phyloP scores from a whole-genome alignment of 2,797 vertebrate genomes.

The Leptodactylus fallax region DNA sequence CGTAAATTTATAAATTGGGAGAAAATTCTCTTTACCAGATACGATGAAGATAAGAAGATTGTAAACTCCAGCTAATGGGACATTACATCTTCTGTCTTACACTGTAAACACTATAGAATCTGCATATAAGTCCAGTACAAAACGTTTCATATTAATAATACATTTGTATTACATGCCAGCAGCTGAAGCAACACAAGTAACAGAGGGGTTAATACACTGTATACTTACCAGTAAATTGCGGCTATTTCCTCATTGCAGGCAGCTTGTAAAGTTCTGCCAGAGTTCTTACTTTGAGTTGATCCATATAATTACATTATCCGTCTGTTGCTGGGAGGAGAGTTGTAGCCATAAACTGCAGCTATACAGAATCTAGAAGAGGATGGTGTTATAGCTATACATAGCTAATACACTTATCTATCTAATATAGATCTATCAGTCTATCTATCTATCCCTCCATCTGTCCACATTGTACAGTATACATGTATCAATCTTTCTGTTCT shows the following conservation, averaged over 20 bases:
- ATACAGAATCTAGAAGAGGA: too few species aligned
- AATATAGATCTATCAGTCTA: not conserved
- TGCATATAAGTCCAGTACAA: not conserved
- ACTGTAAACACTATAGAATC: not conserved
- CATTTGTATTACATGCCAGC: not conserved
- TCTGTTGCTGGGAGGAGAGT: not conserved
- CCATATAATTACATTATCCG: conserved; percentile 14
- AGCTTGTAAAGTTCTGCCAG: conserved; percentile 17
- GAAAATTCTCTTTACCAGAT: too few species aligned
- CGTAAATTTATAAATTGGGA: too few species aligned
- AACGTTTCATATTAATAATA: not conserved
- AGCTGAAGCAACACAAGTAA: not conserved
- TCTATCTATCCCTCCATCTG: conserved; percentile 4
- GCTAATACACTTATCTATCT: not conserved
- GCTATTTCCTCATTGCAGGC: conserved; percentile 3
- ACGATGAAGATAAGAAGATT: not conserved
- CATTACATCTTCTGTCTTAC: not conserved
- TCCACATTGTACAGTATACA: too few species aligned
- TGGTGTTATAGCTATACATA: not conserved
- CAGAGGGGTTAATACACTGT: not conserved
- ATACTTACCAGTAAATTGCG: not conserved
- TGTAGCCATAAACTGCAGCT: not conserved
- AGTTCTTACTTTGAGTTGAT: not conserved
- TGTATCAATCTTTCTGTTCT: not conserved
- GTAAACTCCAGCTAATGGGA: not conserved